A percentile compares a stretch with the other conserved stretches of the same genome.
Evolutionary conservation across 2,113 vertebrate species (phyloP).

Genomic region (Podarcis raffonei): DNA sequence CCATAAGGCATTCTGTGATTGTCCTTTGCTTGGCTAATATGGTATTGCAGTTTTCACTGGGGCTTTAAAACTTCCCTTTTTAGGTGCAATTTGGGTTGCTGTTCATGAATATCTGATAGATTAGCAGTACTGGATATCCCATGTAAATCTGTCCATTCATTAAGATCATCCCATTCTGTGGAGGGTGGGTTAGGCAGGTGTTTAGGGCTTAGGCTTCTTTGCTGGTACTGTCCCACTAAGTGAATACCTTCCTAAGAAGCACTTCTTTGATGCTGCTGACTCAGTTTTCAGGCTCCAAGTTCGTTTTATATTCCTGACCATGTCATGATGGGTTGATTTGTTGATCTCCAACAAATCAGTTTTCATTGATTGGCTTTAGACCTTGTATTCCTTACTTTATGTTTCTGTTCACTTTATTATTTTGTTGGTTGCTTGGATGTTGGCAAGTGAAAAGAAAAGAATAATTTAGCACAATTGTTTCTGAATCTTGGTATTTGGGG

Average conservation of each 20-base stretch:
- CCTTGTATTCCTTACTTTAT: background rate
- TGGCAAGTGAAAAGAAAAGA: background rate
- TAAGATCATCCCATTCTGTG: background rate
- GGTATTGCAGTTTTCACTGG: too few species aligned
- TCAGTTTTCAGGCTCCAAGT: background rate
- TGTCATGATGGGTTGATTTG: background rate
- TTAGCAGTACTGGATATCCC: too few species aligned
- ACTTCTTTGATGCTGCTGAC: background rate
- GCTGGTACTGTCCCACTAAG: background rate
- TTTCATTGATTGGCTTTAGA: background rate
- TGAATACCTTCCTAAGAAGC: background rate
- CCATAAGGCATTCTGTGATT: too few species aligned
- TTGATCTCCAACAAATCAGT: background rate
- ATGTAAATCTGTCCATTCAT: background rate
- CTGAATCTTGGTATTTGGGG: background rate
- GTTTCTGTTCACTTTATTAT: background rate
- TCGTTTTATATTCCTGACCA: background rate
- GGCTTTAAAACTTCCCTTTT: too few species aligned
- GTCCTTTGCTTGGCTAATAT: too few species aligned
- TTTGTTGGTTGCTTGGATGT: background rate
- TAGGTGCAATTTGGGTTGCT: too few species aligned
- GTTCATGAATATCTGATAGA: too few species aligned
- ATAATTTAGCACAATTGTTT: background rate
- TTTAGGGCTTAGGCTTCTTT: too few species aligned
- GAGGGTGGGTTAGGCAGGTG: too few species aligned